Percentiles rank a stretch among this genome's conserved stretches.
phyloP scores from a whole-genome alignment of 2,888 invertebrate species.

The Euplagia quadripunctaria region DNA sequence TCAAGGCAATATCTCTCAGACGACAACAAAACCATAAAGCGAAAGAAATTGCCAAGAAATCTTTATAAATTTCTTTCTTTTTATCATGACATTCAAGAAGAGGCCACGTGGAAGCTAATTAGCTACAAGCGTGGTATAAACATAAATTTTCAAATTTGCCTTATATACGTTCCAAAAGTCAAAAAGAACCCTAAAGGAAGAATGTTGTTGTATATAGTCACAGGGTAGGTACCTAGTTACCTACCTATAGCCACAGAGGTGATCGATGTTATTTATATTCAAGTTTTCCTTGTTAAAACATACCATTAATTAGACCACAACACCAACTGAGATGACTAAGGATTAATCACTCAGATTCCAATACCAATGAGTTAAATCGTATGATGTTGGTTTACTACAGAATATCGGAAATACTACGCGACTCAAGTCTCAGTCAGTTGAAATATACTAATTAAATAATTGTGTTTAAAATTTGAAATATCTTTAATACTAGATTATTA shows the following conservation, averaged over 20 bases:
- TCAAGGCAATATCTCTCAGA: no score
- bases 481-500: constrained; percentile 19
- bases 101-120: no score
- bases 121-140: no score
- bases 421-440: background rate
- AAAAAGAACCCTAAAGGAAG: background rate
- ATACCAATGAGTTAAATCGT: background rate
- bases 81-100: no score
- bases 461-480: background rate
- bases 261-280: background rate
- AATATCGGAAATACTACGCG: background rate
- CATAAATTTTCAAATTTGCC: no score
- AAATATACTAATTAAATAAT: background rate
- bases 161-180: background rate
- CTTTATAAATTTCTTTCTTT: no score
- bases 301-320: background rate
- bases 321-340: background rate
- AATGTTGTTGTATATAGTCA: no score
- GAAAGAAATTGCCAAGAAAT: no score
- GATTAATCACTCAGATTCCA: constrained; percentile 1
- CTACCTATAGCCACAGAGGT: background rate
- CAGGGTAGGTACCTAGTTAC: background rate
- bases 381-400: background rate
- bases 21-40: no score
- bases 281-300: background rate